Evolutionary conservation across 2,797 vertebrate species (phyloP).

Genomic region (Cetoscarus ocellatus): DNA sequence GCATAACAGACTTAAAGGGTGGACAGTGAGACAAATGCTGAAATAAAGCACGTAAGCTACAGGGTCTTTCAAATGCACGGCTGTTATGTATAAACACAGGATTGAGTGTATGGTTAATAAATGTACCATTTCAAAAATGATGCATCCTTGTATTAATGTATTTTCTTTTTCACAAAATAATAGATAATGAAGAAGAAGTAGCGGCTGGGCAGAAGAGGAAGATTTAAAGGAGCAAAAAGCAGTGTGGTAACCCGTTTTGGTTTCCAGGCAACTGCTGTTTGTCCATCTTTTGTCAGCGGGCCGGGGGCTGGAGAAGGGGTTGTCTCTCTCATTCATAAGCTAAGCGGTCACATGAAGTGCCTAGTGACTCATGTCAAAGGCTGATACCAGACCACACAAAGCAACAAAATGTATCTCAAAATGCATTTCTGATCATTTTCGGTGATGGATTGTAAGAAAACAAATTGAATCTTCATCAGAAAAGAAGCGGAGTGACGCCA

Average conservation of each 20-base stretch:
- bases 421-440: slow-evolving; percentile 22
- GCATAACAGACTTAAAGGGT: no score
- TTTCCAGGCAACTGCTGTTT: slow-evolving; percentile 76
- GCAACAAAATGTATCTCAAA: slow-evolving; percentile 1
- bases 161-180: no score
- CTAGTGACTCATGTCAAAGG: slow-evolving; percentile 60
- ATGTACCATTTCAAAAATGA: no score
- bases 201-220: slow-evolving; percentile 3
- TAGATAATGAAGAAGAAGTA: slow-evolving; percentile 2
- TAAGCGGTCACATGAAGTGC: slow-evolving; percentile 69
- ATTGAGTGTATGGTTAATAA: no score
- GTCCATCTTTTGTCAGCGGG: slow-evolving; percentile 50
- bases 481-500: not conserved
- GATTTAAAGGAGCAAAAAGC: slow-evolving; percentile 37
- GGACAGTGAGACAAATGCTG: no score
- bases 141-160: no score
- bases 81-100: no score
- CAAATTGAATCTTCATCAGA: slow-evolving; percentile 6
- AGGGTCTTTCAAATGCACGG: no score
- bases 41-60: no score
- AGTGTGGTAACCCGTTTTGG: slow-evolving; percentile 63
- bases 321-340: slow-evolving; percentile 66
- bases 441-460: not conserved
- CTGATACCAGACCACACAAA: slow-evolving; percentile 23
- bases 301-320: slow-evolving; percentile 19